Evolutionary conservation across 2,797 vertebrate genomes (phyloP).

Genomic region (Cyprinella venusta): DNA sequence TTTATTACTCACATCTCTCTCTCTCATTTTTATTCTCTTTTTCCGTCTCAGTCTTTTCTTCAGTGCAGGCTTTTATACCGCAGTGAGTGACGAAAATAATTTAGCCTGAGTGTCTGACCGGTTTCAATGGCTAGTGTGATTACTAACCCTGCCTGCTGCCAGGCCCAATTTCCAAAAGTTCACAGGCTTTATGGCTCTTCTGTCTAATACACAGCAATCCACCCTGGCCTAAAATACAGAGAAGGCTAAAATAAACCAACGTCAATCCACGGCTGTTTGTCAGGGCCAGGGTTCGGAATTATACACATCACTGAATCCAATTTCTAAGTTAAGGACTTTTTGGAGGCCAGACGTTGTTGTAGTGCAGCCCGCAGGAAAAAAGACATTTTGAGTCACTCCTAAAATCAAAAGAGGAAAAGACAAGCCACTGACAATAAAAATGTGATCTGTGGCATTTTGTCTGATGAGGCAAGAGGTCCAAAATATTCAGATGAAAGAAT

Average conservation of each 20-base stretch:
- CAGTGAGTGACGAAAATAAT: constrained; percentile 39
- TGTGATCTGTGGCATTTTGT: neutral
- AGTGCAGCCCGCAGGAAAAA: neutral
- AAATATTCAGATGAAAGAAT: neutral
- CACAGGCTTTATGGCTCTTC: constrained; percentile 22
- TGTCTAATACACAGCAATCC: constrained; percentile 37
- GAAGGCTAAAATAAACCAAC: constrained; percentile 38
- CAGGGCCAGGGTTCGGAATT: constrained; percentile 39
- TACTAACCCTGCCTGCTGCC: constrained; percentile 36
- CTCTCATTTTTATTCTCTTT: constrained; percentile 7
- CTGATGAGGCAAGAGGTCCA: neutral
- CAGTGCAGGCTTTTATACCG: constrained; percentile 7
- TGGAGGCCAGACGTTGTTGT: constrained; percentile 24
- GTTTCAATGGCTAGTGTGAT: constrained; percentile 32
- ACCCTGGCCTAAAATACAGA: constrained; percentile 27
- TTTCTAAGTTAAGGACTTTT: constrained; percentile 41
- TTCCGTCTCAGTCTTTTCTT: neutral
- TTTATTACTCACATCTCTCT: constrained; percentile 24
- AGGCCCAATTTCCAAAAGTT: constrained; percentile 29
- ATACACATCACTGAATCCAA: constrained; percentile 52
- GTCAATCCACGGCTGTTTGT: constrained; percentile 43
- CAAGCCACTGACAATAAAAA: constrained; percentile 12
- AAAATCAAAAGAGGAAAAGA: constrained; percentile 29
- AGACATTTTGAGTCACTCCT: constrained; percentile 4
- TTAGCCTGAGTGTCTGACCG: constrained; percentile 28